Percentiles rank a stretch among this genome's conserved stretches.
These are phyloP conservation scores for Chaetodon trifascialis DNA, from an alignment of 2,113 vertebrate species.

Conservation along the genomic window DNA sequence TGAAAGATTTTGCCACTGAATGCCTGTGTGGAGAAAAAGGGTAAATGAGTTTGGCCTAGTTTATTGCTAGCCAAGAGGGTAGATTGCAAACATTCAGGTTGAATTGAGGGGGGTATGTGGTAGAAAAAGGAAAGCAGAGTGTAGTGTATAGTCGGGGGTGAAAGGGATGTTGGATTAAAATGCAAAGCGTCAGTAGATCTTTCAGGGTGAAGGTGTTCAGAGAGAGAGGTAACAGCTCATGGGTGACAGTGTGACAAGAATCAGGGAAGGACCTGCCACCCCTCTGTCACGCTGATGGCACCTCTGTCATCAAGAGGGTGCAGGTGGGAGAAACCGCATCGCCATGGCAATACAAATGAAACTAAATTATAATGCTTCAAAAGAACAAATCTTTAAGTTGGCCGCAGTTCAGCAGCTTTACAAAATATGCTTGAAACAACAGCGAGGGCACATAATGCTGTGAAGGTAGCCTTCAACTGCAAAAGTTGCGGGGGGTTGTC, in stretches of 20 bases:
- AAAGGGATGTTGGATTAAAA: slow-evolving; percentile 49
- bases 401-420: slow-evolving; percentile 10
- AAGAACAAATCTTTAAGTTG: slow-evolving; percentile 12
- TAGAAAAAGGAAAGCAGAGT: neutral
- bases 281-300: slow-evolving; percentile 56
- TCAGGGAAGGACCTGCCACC: slow-evolving; percentile 56
- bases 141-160: slow-evolving; percentile 7
- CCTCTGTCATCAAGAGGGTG: slow-evolving; percentile 40
- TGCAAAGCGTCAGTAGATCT: slow-evolving; percentile 50
- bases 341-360: slow-evolving; percentile 44
- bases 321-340: slow-evolving; percentile 40
- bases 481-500: neutral
- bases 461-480: neutral
- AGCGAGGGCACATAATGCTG: neutral
- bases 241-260: slow-evolving; percentile 69
- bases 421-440: slow-evolving; percentile 3
- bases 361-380: slow-evolving; percentile 41
- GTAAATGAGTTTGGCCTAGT: slow-evolving; percentile 42
- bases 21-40: slow-evolving; percentile 7
- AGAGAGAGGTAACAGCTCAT: slow-evolving; percentile 61
- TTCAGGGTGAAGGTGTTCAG: slow-evolving; percentile 58
- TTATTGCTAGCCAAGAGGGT: slow-evolving; percentile 42
- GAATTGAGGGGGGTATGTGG: neutral
- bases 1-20: slow-evolving; percentile 43
- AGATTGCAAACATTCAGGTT: neutral